These are phyloP conservation scores for Eira barbara DNA, from an alignment of 2,113 vertebrate species.

Conservation along the genomic window DNA sequence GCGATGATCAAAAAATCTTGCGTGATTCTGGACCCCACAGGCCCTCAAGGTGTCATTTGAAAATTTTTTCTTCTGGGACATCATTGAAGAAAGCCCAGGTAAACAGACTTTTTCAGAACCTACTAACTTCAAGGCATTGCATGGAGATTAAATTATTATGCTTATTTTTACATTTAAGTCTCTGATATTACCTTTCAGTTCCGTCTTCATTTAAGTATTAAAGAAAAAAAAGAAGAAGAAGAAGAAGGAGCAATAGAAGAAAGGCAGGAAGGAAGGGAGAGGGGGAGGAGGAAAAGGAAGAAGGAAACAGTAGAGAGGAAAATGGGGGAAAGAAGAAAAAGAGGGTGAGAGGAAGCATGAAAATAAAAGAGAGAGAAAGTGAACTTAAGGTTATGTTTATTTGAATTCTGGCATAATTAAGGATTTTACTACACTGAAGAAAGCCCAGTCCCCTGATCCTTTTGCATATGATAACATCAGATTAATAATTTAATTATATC, in stretches of 20 bases:
- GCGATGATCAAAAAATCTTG: background rate
- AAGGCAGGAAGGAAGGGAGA: background rate
- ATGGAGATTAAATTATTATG: background rate
- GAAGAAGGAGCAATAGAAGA: background rate
- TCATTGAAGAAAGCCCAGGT: background rate
- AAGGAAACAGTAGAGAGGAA: background rate
- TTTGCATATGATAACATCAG: background rate
- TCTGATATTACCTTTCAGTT: background rate
- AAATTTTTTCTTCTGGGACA: background rate
- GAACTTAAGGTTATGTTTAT: background rate
- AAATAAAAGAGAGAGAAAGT: background rate
- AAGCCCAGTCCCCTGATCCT: background rate
- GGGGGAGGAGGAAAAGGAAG: background rate
- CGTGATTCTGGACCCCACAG: background rate
- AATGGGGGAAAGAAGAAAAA: no score
- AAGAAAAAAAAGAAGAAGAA: background rate
- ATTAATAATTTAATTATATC: background rate
- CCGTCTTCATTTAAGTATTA: background rate
- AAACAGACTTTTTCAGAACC: background rate
- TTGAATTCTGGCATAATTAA: constrained; percentile 28
- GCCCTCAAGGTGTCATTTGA: background rate
- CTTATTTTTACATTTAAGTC: constrained; percentile 15
- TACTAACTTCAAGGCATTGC: background rate
- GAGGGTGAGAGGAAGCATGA: background rate
- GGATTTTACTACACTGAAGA: background rate